These are phyloP conservation scores for Drosophila nr. fundita DNA, from an alignment of 2,888 invertebrate genomes.

Conservation along the genomic window DNA sequence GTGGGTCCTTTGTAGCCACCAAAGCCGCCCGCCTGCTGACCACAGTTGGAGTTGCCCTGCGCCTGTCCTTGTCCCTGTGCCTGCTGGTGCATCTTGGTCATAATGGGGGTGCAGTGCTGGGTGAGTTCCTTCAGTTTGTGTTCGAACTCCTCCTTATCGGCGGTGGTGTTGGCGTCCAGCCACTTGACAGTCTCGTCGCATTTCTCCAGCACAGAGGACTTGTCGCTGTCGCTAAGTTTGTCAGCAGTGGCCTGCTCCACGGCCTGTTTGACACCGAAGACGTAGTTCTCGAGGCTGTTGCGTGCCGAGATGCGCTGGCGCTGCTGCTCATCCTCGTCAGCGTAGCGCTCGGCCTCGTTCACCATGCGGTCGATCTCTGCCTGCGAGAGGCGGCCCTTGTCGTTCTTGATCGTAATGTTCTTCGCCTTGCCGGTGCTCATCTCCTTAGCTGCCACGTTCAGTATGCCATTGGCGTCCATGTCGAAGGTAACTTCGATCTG, in stretches of 20 bases:
- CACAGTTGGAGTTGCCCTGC: background rate
- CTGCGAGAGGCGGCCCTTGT: background rate
- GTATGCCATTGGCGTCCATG: background rate
- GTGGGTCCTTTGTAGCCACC: background rate
- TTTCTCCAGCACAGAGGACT: background rate
- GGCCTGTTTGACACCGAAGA: conserved; percentile 28
- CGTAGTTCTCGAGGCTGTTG: conserved; percentile 29
- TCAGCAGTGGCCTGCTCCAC: conserved; percentile 1
- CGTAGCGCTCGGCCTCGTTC: background rate
- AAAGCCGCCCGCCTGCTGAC: background rate
- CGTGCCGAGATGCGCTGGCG: conserved; percentile 30
- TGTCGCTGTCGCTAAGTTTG: background rate
- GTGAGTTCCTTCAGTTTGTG: conserved; percentile 65
- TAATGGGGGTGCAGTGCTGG: conserved; percentile 1
- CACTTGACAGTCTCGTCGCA: conserved; percentile 84
- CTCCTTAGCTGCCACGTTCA: background rate
- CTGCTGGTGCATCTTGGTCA: background rate
- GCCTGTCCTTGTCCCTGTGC: no score
- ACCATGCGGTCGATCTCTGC: background rate
- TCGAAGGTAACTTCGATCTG: background rate
- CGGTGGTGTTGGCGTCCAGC: conserved; percentile 91
- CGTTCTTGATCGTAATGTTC: background rate
- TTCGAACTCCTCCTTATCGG: conserved; percentile 91
- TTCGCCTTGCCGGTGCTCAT: background rate
- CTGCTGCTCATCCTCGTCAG: conserved; percentile 68